Evolutionary conservation across 2,797 vertebrate species (phyloP).

Genomic region (Amphiprion clarkii): DNA sequence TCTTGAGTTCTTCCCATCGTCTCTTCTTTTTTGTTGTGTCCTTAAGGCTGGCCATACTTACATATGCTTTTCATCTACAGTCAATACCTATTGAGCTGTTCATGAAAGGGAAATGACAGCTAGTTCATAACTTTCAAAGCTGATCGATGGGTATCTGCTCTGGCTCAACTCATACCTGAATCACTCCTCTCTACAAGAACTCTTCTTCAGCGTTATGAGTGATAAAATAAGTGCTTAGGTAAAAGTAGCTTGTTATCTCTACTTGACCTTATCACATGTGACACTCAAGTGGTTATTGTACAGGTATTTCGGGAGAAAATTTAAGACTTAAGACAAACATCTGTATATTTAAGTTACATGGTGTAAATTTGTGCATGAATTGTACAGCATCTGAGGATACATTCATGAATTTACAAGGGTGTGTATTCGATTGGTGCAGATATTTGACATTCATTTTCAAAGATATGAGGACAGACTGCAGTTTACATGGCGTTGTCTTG

Average conservation of each 20-base stretch:
- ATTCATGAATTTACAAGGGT: conserved; percentile 9
- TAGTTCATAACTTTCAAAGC: conserved; percentile 85
- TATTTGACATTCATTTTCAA: not conserved
- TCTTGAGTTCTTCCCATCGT: conserved; percentile 50
- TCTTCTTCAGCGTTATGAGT: conserved; percentile 37
- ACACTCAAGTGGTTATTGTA: conserved; percentile 27
- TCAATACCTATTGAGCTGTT: conserved; percentile 85
- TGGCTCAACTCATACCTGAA: conserved; percentile 66
- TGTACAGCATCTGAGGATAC: conserved; percentile 8
- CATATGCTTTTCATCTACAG: conserved; percentile 80
- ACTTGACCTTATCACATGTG: conserved; percentile 50
- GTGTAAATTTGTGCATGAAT: conserved; percentile 23
- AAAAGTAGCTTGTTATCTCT: conserved; percentile 35
- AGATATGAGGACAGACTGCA: conserved; percentile 10
- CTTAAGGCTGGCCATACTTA: conserved; percentile 73
- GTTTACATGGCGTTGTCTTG: not conserved
- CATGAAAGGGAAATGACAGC: conserved; percentile 86
- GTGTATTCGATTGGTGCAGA: conserved; percentile 9
- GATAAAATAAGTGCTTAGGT: conserved; percentile 24
- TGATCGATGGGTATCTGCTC: conserved; percentile 84
- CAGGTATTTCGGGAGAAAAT: conserved; percentile 20
- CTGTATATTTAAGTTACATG: conserved; percentile 15
- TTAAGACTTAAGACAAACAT: conserved; percentile 22
- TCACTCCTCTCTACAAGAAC: conserved; percentile 41
- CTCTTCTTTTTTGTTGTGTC: conserved; percentile 55